Conservation (phyloP, 2,113 vertebrate species). For the Xiphophorus maculatus region DNA sequence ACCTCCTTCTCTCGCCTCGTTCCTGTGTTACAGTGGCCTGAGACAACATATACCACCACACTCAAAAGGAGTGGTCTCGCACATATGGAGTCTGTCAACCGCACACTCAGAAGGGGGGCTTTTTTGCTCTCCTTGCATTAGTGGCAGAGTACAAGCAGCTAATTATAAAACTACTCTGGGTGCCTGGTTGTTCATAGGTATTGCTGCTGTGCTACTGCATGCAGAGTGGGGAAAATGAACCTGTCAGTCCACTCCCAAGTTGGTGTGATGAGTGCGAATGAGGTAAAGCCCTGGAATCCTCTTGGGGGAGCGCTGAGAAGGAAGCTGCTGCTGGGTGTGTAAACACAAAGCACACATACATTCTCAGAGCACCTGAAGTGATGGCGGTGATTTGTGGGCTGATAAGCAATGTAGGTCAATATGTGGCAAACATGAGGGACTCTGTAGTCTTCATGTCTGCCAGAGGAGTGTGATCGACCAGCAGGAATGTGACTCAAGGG, state of each 20-base stretch:
- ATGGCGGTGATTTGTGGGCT: constrained; percentile 62
- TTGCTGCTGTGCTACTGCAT: constrained; percentile 65
- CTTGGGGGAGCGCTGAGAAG: constrained; percentile 49
- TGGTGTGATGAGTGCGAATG: constrained; percentile 79
- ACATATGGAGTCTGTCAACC: constrained; percentile 40
- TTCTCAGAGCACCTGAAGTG: constrained; percentile 34
- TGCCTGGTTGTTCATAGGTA: constrained; percentile 56
- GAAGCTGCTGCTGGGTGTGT: constrained; percentile 58
- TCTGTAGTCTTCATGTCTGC: constrained; percentile 53
- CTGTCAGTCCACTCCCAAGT: constrained; percentile 75
- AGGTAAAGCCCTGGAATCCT: constrained; percentile 71
- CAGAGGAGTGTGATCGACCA: constrained; percentile 44
- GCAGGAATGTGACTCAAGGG: constrained; percentile 29
- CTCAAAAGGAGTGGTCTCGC: constrained; percentile 30
- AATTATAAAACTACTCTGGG: constrained; percentile 79
- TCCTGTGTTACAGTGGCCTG: constrained; percentile 33
- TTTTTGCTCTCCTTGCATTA: constrained; percentile 52
- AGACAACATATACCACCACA: constrained; percentile 31
- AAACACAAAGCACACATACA: constrained; percentile 45
- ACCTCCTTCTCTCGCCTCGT: constrained; percentile 37
- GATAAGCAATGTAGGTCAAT: constrained; percentile 74
- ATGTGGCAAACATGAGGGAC: constrained; percentile 70
- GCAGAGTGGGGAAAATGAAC: constrained; percentile 76
- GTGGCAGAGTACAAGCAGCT: constrained; percentile 71
- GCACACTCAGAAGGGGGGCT: constrained; percentile 40